phyloP scores from a whole-genome alignment of 2,888 invertebrate species.

The Drosophila cracens region DNA sequence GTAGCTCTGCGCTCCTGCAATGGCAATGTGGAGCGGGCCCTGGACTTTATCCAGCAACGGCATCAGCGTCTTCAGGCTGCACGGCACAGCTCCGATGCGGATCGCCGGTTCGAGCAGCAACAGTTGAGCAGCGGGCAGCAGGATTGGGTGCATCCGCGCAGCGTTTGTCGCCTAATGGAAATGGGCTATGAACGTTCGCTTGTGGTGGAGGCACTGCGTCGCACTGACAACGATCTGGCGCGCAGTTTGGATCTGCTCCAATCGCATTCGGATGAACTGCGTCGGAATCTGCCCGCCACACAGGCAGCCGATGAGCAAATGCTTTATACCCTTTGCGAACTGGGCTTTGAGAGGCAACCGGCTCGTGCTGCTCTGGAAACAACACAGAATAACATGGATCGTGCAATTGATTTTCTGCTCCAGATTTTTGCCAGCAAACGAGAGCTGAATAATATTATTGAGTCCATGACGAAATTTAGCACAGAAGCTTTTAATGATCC shows the following conservation, averaged over 20 bases:
- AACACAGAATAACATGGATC: constrained; percentile 86
- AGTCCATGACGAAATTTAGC: constrained; percentile 71
- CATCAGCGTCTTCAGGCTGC: constrained; percentile 86
- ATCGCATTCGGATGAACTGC: constrained; percentile 70
- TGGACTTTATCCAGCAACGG: constrained; percentile 88
- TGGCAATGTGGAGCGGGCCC: constrained; percentile 88
- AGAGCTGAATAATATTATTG: constrained; percentile 73
- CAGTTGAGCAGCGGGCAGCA: constrained; percentile 34
- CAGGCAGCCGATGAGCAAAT: constrained; percentile 51
- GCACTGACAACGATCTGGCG: constrained; percentile 40
- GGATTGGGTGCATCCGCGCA: constrained; percentile 84
- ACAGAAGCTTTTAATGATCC: constrained; percentile 79
- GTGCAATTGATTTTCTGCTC: constrained; percentile 87
- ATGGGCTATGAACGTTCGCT: constrained; percentile 89
- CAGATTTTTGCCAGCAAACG: constrained; percentile 78
- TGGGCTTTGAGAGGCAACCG: constrained; percentile 87
- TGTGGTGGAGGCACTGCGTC: constrained; percentile 87
- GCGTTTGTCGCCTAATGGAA: constrained; percentile 86
- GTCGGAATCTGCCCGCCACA: constrained; percentile 57
- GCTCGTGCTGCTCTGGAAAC: constrained; percentile 87
- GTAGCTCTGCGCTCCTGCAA: constrained; percentile 87
- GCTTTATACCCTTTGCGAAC: constrained; percentile 81
- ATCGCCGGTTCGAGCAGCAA: constrained; percentile 70
- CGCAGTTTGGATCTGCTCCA: constrained; percentile 77
- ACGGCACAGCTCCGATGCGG: constrained; percentile 86